phyloP scores from a whole-genome alignment of 2,888 invertebrate genomes.

The Drosophila birchii region DNA sequence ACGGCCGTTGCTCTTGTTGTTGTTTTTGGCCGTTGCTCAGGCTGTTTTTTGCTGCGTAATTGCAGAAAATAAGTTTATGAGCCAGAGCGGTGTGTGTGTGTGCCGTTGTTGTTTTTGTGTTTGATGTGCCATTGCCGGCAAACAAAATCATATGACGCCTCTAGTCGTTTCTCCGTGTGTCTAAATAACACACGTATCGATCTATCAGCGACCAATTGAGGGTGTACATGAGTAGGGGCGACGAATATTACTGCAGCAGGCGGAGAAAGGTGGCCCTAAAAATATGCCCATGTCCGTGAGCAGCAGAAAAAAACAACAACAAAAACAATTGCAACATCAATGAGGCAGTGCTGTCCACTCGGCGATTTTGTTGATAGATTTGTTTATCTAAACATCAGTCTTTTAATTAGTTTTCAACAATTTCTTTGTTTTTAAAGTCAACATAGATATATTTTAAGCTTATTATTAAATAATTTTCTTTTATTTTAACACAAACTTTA shows the following conservation, averaged over 20 bases:
- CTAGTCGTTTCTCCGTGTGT: slow-evolving; percentile 7
- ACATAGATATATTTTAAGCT: no score
- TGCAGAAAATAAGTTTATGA: slow-evolving; percentile 35
- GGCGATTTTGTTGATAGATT: background rate
- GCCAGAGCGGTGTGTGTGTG: slow-evolving; percentile 1
- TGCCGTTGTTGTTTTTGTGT: background rate
- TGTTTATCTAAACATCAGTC: background rate
- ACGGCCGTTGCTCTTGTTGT: slow-evolving; percentile 6
- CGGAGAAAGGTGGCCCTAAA: slow-evolving; percentile 53
- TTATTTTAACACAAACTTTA: no score
- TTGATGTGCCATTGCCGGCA: slow-evolving; percentile 25
- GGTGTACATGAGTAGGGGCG: slow-evolving; percentile 13
- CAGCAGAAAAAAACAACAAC: slow-evolving; percentile 11
- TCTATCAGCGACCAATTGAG: slow-evolving; percentile 44
- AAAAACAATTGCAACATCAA: slow-evolving; percentile 10
- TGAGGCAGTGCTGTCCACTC: background rate
- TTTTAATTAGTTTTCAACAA: background rate
- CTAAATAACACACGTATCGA: slow-evolving; percentile 53
- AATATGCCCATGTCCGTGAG: slow-evolving; percentile 57
- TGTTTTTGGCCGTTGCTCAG: slow-evolving; percentile 5
- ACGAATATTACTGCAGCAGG: slow-evolving; percentile 15
- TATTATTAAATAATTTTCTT: no score
- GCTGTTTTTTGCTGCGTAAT: slow-evolving; percentile 40
- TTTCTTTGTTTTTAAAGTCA: background rate
- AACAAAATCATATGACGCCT: slow-evolving; percentile 47